Evolutionary conservation across 2,888 invertebrate species (phyloP), one percentile per base, ranked within the genome.

Genomic region (Busseola fusca): DNA sequence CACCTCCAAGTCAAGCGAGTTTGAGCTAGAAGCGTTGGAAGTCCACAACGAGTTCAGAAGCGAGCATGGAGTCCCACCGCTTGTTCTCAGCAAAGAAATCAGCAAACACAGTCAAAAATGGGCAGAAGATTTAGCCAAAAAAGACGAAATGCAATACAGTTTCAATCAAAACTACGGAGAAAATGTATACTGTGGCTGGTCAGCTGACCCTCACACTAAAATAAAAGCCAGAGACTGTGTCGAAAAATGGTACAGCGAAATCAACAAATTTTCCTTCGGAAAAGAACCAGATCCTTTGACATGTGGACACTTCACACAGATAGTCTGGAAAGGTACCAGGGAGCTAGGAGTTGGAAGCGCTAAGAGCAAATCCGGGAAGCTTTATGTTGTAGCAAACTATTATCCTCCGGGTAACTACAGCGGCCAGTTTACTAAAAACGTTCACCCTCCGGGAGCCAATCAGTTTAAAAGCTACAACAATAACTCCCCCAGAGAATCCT

Each of bases 371-470:
- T 97, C 97, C 67, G 98, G 98, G 1, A 97, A 97, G 89, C 96
- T 98, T 1, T 98, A 98, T 85, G 98, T 98, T 0, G 98, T 99
- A 0, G 98, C 97, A 66, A 98, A 98, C 91, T 98, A 98, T 87
- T 96, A 96, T 87, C 98, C 98, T 0, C 97, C 98, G 2, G 98
- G 98, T 21, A 98, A 98, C 88, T 97, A 96, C 84, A 96, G 97
- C 59, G 97, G 97, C 0, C 97, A 97, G 81, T 98, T 97, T 84
- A 91, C 94, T 2, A 96, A 96, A 70, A 97, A 98, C 87, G 97
- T 98, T 7, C 95, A 96, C 9, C 97, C 97, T 42, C 96, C 96
- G 1, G 95, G 95, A 7, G 95, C 95, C 3, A 86, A 91, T 70
- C 92, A 95, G 69, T 95, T 95, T 71, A 86, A 84, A 59, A 87